Evolutionary conservation across 1,140 invertebrate species (phyloP).

Genomic region (Eriocheir sinensis): DNA sequence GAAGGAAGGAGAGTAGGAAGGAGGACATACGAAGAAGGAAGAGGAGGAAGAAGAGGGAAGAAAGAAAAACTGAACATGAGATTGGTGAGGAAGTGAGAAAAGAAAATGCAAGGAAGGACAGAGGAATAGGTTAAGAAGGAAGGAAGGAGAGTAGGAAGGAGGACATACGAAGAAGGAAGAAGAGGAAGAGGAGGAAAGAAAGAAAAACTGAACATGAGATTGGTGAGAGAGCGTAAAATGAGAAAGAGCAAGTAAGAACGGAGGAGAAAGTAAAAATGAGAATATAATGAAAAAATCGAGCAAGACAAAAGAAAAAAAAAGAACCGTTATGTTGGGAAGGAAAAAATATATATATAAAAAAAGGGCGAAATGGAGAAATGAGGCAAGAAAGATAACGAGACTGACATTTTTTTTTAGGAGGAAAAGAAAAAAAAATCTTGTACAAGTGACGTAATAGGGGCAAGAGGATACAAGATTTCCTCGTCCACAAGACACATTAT

Average conservation of each 20-base stretch:
- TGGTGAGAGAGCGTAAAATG: too few species aligned
- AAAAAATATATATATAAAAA: too few species aligned
- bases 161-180: background rate
- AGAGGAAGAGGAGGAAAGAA: background rate
- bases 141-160: background rate
- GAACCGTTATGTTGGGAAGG: too few species aligned
- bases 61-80: background rate
- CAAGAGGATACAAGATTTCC: too few species aligned
- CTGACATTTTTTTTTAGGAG: too few species aligned
- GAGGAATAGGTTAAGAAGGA: background rate
- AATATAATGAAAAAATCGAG: background rate
- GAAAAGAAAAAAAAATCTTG: too few species aligned
- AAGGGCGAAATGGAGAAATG: too few species aligned
- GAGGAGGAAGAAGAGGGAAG: background rate
- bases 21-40: background rate
- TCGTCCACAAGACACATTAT: too few species aligned
- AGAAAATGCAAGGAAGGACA: background rate
- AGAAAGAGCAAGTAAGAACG: background rate
- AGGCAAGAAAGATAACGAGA: too few species aligned
- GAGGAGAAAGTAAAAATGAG: background rate
- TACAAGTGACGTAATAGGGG: too few species aligned
- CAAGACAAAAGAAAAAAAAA: background rate
- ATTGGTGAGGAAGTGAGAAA: background rate
- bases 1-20: background rate
- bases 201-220: too few species aligned